These are phyloP conservation scores for Gonocerus acuteangulatus DNA, from an alignment of 2,888 invertebrate species.

Conservation along the genomic window DNA sequence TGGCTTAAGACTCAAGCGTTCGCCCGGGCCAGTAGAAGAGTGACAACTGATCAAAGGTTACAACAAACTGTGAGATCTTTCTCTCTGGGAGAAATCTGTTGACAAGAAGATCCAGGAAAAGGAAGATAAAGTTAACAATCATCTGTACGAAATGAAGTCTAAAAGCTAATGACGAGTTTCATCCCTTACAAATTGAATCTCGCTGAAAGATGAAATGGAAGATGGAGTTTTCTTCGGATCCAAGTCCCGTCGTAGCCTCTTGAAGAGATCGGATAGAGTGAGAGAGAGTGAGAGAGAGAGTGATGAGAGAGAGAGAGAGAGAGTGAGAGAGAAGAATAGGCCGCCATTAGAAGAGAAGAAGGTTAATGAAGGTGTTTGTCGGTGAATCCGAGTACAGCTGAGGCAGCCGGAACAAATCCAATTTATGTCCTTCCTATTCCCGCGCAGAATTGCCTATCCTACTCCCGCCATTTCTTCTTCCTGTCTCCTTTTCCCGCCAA, in stretches of 20 bases:
- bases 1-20: too few species aligned
- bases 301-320: constrained; percentile 3
- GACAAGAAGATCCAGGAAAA: too few species aligned
- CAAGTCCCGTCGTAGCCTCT: background rate
- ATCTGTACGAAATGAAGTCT: too few species aligned
- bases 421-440: constrained; percentile 12
- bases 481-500: too few species aligned
- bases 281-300: background rate
- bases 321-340: constrained; percentile 16
- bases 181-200: constrained; percentile 13
- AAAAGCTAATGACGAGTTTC: constrained; percentile 17
- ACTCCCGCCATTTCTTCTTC: background rate
- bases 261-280: constrained; percentile 1
- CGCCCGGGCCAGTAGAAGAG: too few species aligned
- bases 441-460: constrained; percentile 12
- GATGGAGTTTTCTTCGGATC: background rate
- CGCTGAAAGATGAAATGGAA: background rate
- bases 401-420: constrained; percentile 20
- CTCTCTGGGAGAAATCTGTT: too few species aligned
- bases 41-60: too few species aligned
- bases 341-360: constrained; percentile 7
- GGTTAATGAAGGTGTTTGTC: constrained; percentile 22
- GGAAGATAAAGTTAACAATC: too few species aligned
- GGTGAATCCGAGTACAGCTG: constrained; percentile 6
- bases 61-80: too few species aligned